Conservation (phyloP, 2,113 vertebrate genomes). For the Leptobrachium leishanense region DNA sequence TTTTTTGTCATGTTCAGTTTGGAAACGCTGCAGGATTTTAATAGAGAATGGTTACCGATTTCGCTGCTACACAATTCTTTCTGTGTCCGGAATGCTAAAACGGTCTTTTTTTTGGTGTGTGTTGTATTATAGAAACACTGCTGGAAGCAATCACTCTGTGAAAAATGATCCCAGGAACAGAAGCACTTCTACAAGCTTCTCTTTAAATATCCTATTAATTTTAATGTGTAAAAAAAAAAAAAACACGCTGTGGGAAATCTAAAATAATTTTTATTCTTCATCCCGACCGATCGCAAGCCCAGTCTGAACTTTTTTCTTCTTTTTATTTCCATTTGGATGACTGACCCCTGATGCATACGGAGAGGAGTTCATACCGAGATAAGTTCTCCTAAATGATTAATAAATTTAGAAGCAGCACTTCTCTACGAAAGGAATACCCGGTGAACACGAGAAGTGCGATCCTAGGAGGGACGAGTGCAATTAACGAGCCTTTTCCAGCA, state of each 20-base stretch:
- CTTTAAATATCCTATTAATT: conserved; percentile 29
- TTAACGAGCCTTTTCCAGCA: too few relatives aligned
- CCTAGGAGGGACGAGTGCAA: too few relatives aligned
- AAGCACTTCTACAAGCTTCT: conserved; percentile 2
- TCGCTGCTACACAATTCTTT: background rate
- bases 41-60: conserved; percentile 20
- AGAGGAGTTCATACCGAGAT: background rate
- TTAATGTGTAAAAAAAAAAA: background rate
- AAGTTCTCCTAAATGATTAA: background rate
- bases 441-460: too few relatives aligned
- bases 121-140: background rate
- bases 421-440: background rate
- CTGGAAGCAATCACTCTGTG: conserved; percentile 28
- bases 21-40: conserved; percentile 8
- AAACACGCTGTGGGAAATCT: conserved; percentile 29
- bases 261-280: conserved; percentile 25
- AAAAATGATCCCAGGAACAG: conserved; percentile 29
- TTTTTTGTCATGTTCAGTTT: background rate
- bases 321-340: conserved; percentile 4
- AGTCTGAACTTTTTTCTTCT: background rate
- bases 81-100: conserved; percentile 20
- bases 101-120: background rate
- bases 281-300: background rate
- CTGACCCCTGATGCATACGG: background rate
- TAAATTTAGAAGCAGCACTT: background rate